Conservation (phyloP, 2,797 vertebrate genomes). For the Perdix hodgsoniae region DNA sequence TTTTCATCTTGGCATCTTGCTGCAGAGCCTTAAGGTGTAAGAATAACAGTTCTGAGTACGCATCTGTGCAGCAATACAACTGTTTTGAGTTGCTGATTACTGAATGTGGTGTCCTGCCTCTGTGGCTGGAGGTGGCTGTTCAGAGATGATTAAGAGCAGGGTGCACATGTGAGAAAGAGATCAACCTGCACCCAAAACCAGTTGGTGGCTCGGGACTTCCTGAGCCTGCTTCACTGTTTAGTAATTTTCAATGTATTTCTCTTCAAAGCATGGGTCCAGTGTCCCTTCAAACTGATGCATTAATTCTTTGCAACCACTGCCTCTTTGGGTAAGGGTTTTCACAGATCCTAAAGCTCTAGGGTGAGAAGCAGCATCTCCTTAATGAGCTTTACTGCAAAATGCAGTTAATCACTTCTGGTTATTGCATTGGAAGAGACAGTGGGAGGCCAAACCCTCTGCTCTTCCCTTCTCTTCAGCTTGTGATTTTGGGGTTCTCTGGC, state of each 20-base stretch:
- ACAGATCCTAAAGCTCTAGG: neutral
- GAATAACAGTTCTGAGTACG: neutral
- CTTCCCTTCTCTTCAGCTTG: neutral
- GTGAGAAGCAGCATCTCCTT: neutral
- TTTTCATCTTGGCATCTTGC: neutral
- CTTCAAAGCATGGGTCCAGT: neutral
- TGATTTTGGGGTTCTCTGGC: neutral
- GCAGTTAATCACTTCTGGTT: rapidly evolving
- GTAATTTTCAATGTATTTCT: rapidly evolving
- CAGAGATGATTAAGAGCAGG: neutral
- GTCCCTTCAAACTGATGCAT: neutral
- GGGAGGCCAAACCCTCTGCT: neutral
- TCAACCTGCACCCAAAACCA: neutral
- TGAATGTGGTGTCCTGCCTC: neutral
- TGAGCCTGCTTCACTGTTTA: neutral
- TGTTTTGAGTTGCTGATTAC: rapidly evolving
- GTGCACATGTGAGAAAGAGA: rapidly evolving
- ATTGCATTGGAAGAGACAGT: neutral
- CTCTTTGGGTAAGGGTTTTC: rapidly evolving
- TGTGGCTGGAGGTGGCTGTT: neutral
- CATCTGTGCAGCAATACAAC: too few relatives aligned
- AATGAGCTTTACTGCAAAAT: neutral
- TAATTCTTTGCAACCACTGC: neutral
- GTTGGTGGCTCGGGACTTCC: neutral
- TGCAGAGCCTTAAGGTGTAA: neutral